These are phyloP conservation scores for Thamnophis sirtalis DNA, from an alignment of 2,113 vertebrate species.

Conservation along the genomic window DNA sequence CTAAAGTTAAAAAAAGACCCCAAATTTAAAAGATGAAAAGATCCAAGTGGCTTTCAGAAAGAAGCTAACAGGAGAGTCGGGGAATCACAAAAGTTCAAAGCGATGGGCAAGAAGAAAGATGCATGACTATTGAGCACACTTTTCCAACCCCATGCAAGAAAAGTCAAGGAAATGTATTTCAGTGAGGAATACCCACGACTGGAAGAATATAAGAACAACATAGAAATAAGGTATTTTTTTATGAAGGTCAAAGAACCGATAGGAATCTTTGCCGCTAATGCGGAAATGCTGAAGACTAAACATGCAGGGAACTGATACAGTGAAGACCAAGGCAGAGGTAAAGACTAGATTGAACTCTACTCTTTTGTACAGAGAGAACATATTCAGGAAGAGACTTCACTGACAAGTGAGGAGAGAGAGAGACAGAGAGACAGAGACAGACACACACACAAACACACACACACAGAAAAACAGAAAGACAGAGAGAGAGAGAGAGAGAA, in stretches of 20 bases:
- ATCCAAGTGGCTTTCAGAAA: background rate
- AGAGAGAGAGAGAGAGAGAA: no score
- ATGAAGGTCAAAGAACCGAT: background rate
- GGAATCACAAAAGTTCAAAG: background rate
- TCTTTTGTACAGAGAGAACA: background rate
- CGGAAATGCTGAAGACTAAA: background rate
- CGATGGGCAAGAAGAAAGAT: background rate
- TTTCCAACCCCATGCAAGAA: background rate
- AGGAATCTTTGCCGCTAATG: background rate
- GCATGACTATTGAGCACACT: background rate
- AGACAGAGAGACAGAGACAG: no score
- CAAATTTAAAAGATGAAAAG: background rate
- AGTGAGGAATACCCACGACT: background rate
- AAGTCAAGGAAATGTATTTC: background rate
- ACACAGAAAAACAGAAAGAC: no score
- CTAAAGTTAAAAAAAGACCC: background rate
- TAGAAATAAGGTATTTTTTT: background rate
- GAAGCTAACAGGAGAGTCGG: background rate
- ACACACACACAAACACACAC: no score
- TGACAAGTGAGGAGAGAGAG: background rate
- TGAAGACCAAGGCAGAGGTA: background rate
- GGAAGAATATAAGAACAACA: background rate
- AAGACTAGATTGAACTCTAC: background rate
- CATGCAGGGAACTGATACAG: background rate
- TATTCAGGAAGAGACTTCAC: background rate